These are phyloP conservation scores for Australoheros scitulus DNA, from an alignment of 2,113 vertebrate species.

Conservation along the genomic window DNA sequence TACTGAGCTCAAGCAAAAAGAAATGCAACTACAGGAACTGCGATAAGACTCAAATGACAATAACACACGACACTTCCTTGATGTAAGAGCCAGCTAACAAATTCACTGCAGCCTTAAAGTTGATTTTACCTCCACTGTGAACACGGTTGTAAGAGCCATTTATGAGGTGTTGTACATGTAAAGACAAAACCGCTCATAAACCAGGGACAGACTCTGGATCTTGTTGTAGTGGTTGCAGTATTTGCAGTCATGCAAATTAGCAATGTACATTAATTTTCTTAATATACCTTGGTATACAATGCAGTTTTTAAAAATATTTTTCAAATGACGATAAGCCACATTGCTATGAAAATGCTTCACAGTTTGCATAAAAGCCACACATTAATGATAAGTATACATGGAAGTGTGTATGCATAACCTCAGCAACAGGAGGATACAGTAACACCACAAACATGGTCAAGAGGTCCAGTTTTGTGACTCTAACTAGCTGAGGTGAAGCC, in stretches of 20 bases:
- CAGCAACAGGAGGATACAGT: too few relatives aligned
- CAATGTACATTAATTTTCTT: neutral
- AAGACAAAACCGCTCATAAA: slow-evolving; percentile 43
- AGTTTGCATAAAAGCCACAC: neutral
- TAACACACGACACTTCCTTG: slow-evolving; percentile 54
- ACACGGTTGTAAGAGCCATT: slow-evolving; percentile 23
- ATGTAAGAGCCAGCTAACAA: slow-evolving; percentile 50
- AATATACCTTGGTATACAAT: neutral
- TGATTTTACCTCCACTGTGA: slow-evolving; percentile 40
- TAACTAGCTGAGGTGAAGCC: too few relatives aligned
- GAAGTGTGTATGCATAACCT: neutral
- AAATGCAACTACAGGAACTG: slow-evolving; percentile 61
- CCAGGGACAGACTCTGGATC: neutral
- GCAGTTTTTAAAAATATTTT: neutral
- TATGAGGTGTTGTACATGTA: slow-evolving; percentile 39
- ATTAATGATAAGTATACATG: neutral
- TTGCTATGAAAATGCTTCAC: neutral
- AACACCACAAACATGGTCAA: too few relatives aligned
- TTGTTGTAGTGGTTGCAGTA: slow-evolving; percentile 12
- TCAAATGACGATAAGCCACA: neutral
- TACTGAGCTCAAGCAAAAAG: slow-evolving; percentile 53
- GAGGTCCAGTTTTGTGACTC: too few relatives aligned
- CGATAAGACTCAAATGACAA: slow-evolving; percentile 66
- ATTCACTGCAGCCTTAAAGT: slow-evolving; percentile 13
- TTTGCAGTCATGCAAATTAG: neutral